phyloP scores from a whole-genome alignment of 2,797 vertebrate species.

The Platyrinchus mystaceus region DNA sequence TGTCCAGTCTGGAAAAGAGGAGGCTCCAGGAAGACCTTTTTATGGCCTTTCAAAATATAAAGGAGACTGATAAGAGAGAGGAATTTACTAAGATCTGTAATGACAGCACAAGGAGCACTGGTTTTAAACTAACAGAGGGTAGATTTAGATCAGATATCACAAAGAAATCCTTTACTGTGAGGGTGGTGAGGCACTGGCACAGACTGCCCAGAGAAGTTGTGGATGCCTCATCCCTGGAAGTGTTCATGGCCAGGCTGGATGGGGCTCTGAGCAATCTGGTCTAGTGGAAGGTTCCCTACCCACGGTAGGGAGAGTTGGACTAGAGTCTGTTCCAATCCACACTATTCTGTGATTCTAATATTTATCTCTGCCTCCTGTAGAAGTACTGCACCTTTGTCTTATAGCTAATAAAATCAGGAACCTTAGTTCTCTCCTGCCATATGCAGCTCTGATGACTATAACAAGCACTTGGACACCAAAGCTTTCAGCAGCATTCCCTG shows the following conservation, averaged over 20 bases:
- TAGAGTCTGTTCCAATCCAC: neutral
- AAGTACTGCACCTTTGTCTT: neutral
- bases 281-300: neutral
- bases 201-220: neutral
- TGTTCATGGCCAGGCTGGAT: neutral
- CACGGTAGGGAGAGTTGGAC: neutral
- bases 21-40: neutral
- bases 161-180: neutral
- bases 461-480: neutral
- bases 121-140: neutral
- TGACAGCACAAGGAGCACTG: neutral
- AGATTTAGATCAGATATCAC: neutral
- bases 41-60: neutral
- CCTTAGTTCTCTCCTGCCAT: neutral
- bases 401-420: neutral
- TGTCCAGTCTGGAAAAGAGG: neutral
- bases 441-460: neutral
- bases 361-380: neutral
- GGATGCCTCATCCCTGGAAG: neutral
- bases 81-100: neutral
- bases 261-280: neutral
- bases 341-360: neutral
- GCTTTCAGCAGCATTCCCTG: constrained; percentile 2
- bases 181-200: neutral
- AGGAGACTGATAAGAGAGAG: neutral